These are phyloP conservation scores for Drosophila paramelanica DNA, from an alignment of 2,888 invertebrate species.

Conservation along the genomic window DNA sequence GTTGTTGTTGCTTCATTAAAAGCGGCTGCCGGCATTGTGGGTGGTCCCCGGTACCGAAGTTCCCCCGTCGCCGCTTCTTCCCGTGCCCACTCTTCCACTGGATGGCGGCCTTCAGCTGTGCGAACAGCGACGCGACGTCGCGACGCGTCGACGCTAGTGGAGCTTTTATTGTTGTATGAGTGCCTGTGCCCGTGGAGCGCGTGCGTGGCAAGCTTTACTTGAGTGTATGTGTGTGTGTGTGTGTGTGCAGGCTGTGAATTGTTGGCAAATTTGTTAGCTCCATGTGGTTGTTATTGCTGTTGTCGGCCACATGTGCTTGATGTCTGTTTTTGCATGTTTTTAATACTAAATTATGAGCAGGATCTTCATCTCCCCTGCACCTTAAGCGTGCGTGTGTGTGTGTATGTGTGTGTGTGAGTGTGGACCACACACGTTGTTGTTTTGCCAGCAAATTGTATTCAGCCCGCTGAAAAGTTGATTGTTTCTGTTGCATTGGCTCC, in stretches of 20 bases:
- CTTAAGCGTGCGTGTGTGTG: not conserved
- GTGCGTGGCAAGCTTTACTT: slow-evolving; percentile 65
- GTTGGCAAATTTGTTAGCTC: slow-evolving; percentile 79
- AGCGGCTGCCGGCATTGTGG: slow-evolving; percentile 73
- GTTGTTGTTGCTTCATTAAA: slow-evolving; percentile 74
- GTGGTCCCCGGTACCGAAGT: slow-evolving; percentile 56
- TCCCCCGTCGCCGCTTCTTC: slow-evolving; percentile 10
- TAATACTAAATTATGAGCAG: slow-evolving; percentile 71
- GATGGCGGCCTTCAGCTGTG: slow-evolving; percentile 70
- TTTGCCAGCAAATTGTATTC: slow-evolving; percentile 42
- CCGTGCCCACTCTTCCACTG: slow-evolving; percentile 22
- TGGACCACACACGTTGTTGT: slow-evolving; percentile 58
- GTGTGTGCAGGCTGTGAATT: slow-evolving; percentile 61
- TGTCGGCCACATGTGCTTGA: slow-evolving; percentile 56
- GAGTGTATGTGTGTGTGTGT: slow-evolving; percentile 23
- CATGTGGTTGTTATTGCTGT: slow-evolving; percentile 39
- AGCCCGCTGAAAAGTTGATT: slow-evolving; percentile 32
- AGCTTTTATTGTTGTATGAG: slow-evolving; percentile 59
- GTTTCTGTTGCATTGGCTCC: slow-evolving; percentile 14
- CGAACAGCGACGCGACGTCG: slow-evolving; percentile 44
- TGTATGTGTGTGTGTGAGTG: not conserved
- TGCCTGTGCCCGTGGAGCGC: slow-evolving; percentile 49
- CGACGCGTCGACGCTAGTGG: slow-evolving; percentile 26
- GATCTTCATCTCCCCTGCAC: slow-evolving; percentile 43
- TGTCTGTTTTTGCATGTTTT: slow-evolving; percentile 78